Evolutionary conservation across 2,113 vertebrate genomes (phyloP).

Genomic region (Urocynchramus pylzowi): DNA sequence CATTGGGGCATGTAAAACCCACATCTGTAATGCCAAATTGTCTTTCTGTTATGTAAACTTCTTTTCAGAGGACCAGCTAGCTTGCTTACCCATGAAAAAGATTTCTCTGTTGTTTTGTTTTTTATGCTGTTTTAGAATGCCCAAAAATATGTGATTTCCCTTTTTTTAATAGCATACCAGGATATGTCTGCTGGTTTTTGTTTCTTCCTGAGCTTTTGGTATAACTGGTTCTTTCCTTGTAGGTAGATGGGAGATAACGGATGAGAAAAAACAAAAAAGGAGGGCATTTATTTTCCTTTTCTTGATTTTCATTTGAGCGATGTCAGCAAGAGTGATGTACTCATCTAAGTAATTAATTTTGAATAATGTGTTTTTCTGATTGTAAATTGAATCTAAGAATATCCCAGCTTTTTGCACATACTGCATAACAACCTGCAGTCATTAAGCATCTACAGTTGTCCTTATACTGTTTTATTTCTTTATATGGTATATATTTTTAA

Average conservation of each 20-base stretch:
- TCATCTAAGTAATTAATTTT: neutral
- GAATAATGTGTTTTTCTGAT: neutral
- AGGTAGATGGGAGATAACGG: neutral
- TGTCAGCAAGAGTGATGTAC: neutral
- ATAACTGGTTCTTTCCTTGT: neutral
- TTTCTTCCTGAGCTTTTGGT: neutral
- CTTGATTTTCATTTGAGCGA: neutral
- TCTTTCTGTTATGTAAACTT: neutral
- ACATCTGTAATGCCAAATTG: neutral
- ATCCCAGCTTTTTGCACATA: neutral
- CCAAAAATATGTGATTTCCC: neutral
- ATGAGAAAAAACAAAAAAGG: neutral
- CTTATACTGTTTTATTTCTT: neutral
- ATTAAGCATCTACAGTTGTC: neutral
- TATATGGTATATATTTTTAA: neutral
- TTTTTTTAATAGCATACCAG: neutral
- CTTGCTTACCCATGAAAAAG: neutral
- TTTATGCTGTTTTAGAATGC: neutral
- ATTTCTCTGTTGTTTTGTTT: neutral
- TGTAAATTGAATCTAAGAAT: neutral
- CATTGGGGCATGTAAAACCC: neutral
- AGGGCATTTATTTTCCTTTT: neutral
- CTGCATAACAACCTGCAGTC: neutral
- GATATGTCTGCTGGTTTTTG: neutral
- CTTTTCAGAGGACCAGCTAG: neutral